Evolutionary conservation across 2,888 invertebrate genomes (phyloP).

Genomic region (Elmis aenea): DNA sequence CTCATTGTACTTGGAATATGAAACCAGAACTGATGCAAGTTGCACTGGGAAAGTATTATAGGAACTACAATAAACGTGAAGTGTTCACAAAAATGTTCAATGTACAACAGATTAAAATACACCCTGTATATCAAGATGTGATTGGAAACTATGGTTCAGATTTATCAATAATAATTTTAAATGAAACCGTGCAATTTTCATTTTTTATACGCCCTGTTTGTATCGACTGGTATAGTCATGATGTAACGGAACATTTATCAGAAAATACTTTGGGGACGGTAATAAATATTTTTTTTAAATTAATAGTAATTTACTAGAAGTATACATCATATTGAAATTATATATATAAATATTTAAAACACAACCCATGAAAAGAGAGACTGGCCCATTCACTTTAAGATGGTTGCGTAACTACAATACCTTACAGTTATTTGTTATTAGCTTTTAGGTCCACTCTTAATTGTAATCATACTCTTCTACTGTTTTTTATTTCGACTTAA

Average conservation of each 20-base stretch:
- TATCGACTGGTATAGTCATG: constrained; percentile 42
- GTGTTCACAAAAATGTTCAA: constrained; percentile 36
- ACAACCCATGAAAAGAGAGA: too few relatives aligned
- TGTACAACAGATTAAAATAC: constrained; percentile 45
- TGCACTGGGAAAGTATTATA: constrained; percentile 39
- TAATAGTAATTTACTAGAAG: background rate
- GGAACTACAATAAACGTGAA: constrained; percentile 34
- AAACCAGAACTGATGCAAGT: constrained; percentile 36
- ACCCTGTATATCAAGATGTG: constrained; percentile 48
- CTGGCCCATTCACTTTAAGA: too few relatives aligned
- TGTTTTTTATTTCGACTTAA: too few relatives aligned
- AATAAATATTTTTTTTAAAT: constrained; percentile 7
- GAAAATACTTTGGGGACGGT: constrained; percentile 29
- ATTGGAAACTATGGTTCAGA: constrained; percentile 54
- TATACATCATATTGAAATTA: constrained; percentile 1
- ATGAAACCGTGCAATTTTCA: constrained; percentile 42
- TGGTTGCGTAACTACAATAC: too few relatives aligned
- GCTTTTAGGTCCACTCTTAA: too few relatives aligned
- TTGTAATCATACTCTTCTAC: too few relatives aligned
- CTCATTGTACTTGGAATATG: constrained; percentile 46
- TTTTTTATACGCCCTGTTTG: constrained; percentile 51
- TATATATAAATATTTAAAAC: constrained; percentile 1
- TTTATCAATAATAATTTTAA: constrained; percentile 50
- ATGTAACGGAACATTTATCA: constrained; percentile 27
- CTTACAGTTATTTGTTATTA: too few relatives aligned